Evolutionary conservation across 2,113 vertebrate species (phyloP).

Genomic region (Paracanthobrama guichenoti): DNA sequence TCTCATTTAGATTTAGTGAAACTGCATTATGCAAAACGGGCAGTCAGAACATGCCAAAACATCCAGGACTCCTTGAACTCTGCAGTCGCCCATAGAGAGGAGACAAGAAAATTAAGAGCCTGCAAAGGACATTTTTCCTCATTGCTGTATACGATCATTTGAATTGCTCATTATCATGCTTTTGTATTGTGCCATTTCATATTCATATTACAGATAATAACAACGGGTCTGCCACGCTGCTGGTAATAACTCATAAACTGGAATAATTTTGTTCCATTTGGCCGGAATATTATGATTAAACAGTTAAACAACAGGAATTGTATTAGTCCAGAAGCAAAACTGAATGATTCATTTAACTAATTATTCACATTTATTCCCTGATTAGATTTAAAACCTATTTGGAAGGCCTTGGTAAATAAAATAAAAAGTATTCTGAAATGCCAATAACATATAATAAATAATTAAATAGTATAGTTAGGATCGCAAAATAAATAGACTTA

Average conservation of each 20-base stretch:
- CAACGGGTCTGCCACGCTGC: too few species aligned
- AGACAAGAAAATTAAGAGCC: slow-evolving; percentile 24
- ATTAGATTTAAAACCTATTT: not conserved
- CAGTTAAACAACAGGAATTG: not conserved
- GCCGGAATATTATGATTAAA: not conserved
- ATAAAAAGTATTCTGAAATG: too few species aligned
- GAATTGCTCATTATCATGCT: slow-evolving; percentile 4
- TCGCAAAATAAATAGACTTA: not conserved
- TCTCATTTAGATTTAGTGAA: slow-evolving; percentile 46
- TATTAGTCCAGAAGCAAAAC: not conserved
- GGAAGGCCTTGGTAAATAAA: not conserved
- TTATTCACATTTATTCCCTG: not conserved
- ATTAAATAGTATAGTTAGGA: not conserved
- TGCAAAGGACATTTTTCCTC: not conserved
- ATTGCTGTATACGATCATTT: not conserved
- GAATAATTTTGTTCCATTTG: not conserved
- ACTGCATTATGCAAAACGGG: slow-evolving; percentile 48
- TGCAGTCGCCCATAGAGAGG: slow-evolving; percentile 10
- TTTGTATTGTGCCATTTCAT: not conserved
- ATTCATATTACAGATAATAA: slow-evolving; percentile 25
- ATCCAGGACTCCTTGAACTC: slow-evolving; percentile 38
- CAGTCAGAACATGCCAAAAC: slow-evolving; percentile 43
- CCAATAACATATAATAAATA: too few species aligned
- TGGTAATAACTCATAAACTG: not conserved
- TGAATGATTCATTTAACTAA: not conserved